phyloP scores from a whole-genome alignment of 2,113 vertebrate genomes.

The Sphaerodactylus townsendi region DNA sequence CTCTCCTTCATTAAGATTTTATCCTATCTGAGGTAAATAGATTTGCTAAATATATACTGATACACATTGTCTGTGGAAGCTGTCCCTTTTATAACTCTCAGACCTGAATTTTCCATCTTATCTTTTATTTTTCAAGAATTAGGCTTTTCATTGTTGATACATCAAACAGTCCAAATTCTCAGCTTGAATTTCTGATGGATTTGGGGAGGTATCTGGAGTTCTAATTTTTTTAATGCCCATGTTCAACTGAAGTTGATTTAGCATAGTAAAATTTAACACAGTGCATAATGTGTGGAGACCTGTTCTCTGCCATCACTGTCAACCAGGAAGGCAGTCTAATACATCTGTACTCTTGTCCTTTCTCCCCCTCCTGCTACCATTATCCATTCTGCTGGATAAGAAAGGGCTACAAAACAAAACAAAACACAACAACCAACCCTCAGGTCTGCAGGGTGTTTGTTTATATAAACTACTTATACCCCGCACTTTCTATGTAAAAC shows the following conservation, averaged over 20 bases:
- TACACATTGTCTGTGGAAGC: neutral
- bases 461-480: no score
- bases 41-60: neutral
- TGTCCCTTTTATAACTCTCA: neutral
- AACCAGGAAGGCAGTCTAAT: neutral
- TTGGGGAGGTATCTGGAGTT: neutral
- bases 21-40: neutral
- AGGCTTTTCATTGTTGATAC: neutral
- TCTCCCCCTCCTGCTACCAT: neutral
- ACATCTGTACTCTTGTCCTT: neutral
- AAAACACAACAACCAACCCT: no score
- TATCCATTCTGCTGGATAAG: neutral
- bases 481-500: no score
- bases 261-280: neutral
- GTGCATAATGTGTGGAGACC: neutral
- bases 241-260: neutral
- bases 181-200: neutral
- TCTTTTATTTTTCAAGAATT: slow-evolving; percentile 29
- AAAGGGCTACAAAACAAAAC: neutral
- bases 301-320: neutral
- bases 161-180: neutral
- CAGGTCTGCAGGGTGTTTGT: neutral
- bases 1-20: slow-evolving; percentile 40
- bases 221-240: neutral
- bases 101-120: neutral